These are phyloP conservation scores for Acrocephalus arundinaceus DNA, from an alignment of 2,113 vertebrate species.

Conservation along the genomic window DNA sequence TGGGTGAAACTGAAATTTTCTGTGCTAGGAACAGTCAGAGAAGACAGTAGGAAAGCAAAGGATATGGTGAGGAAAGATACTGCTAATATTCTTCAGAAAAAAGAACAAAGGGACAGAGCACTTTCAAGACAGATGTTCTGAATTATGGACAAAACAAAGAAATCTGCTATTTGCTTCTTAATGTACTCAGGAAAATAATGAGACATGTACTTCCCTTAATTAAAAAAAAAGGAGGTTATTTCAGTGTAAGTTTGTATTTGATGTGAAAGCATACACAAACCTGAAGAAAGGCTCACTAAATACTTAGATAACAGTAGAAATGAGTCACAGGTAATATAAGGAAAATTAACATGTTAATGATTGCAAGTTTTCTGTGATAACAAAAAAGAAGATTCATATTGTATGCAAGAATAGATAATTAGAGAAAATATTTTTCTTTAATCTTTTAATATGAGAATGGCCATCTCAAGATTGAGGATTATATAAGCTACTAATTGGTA, in stretches of 20 bases:
- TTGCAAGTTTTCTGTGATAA: neutral
- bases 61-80: neutral
- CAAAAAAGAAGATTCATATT: neutral
- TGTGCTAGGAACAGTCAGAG: neutral
- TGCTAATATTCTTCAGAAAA: neutral
- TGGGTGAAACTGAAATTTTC: neutral
- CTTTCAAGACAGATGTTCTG: neutral
- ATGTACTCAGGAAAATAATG: neutral
- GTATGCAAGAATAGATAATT: neutral
- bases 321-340: neutral
- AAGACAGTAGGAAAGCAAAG: neutral
- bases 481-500: neutral
- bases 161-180: neutral
- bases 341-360: neutral
- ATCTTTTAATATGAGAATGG: neutral
- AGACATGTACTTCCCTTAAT: accelerated
- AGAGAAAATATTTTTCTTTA: neutral
- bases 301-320: neutral
- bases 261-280: neutral
- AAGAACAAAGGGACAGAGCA: neutral
- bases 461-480: neutral
- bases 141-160: neutral
- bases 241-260: neutral
- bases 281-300: neutral
- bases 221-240: neutral